phyloP scores from a whole-genome alignment of 2,113 vertebrate species.

The Plecotus auritus region DNA sequence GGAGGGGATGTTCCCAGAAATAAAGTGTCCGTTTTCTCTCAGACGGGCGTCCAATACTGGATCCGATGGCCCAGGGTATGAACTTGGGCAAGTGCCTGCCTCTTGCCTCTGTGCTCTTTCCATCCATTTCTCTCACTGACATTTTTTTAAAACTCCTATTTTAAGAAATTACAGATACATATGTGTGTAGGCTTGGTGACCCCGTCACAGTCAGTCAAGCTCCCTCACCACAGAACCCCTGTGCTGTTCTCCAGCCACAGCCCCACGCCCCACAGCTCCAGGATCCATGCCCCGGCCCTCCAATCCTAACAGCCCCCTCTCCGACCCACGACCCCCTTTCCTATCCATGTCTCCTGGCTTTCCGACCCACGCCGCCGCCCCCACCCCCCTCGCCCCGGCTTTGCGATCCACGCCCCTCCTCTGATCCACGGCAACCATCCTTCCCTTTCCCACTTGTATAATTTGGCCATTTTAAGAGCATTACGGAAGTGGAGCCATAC shows the following conservation, averaged over 20 bases:
- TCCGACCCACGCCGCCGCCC: no score
- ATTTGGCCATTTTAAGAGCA: background rate
- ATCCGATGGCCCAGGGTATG: fast-evolving
- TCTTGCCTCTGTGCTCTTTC: background rate
- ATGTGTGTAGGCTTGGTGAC: no score
- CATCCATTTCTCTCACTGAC: background rate
- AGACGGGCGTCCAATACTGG: no score
- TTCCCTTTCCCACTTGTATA: background rate
- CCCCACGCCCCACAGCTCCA: background rate
- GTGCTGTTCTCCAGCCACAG: background rate
- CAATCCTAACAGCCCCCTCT: no score
- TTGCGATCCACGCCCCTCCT: no score
- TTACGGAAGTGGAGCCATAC: background rate
- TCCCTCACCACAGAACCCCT: background rate
- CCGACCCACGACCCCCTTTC: no score
- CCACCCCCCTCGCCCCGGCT: no score
- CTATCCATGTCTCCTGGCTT: no score
- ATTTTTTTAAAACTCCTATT: background rate
- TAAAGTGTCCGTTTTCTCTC: background rate
- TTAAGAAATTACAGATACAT: background rate
- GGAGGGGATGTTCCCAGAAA: background rate
- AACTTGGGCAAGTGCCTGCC: background rate
- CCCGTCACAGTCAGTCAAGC: background rate
- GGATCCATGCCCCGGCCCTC: no score
- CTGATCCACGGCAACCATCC: no score